These are phyloP conservation scores for Exaiptasia diaphana DNA, from an alignment of 64 coral and sea anemone genomes.

Conservation along the genomic window DNA sequence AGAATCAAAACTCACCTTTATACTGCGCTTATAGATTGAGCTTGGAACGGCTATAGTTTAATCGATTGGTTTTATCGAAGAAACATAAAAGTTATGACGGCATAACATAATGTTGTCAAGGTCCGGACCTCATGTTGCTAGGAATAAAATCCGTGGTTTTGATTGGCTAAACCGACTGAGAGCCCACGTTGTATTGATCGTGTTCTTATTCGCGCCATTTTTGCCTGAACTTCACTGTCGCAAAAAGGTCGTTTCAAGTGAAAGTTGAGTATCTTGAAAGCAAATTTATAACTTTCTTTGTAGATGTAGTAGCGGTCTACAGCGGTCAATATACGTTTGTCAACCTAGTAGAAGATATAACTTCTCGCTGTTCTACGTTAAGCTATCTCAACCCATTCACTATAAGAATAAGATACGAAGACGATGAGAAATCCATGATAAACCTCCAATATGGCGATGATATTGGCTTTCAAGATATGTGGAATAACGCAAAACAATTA, in stretches of 20 bases:
- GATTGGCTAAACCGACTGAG: not conserved
- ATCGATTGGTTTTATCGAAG: not conserved
- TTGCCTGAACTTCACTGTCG: not conserved
- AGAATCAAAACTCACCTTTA: no score
- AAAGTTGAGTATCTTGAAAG: constrained; percentile 5
- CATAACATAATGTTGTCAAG: constrained; percentile 19
- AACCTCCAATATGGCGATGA: constrained; percentile 21
- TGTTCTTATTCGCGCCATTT: not conserved
- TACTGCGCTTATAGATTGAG: constrained; percentile 23
- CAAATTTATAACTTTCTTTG: constrained; percentile 12
- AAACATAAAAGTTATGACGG: not conserved
- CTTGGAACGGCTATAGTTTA: constrained; percentile 20
- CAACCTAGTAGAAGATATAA: constrained; percentile 4
- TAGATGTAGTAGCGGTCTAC: not conserved
- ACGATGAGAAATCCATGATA: constrained; percentile 7
- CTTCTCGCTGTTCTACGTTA: not conserved
- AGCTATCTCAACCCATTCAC: not conserved
- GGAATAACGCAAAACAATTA: constrained; percentile 6
- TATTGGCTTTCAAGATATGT: not conserved
- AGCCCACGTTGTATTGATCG: no score
- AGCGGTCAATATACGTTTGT: not conserved
- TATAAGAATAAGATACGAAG: constrained; percentile 13
- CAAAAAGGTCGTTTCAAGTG: not conserved
- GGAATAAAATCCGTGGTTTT: not conserved
- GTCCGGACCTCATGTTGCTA: not conserved